These are phyloP conservation scores for Chrysina gloriosa DNA, from an alignment of 2,888 invertebrate genomes.

Conservation along the genomic window DNA sequence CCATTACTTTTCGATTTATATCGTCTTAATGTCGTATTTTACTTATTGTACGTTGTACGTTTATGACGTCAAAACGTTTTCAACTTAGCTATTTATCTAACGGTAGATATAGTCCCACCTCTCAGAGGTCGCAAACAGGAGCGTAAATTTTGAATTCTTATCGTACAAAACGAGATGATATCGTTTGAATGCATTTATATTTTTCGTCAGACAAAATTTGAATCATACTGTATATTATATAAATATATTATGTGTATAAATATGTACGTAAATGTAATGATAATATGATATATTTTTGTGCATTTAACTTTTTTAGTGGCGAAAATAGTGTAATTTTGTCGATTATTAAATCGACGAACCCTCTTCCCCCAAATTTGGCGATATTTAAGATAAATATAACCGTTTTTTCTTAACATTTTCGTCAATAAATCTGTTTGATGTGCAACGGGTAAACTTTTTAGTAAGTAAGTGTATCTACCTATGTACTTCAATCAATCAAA, in stretches of 20 bases:
- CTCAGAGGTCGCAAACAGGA: not conserved
- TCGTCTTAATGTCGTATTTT: conserved; percentile 12
- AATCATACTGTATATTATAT: conserved; percentile 15
- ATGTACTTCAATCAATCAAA: too few species aligned
- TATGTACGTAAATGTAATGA: not conserved
- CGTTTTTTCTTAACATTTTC: too few species aligned
- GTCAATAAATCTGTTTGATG: too few species aligned
- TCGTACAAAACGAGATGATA: not conserved
- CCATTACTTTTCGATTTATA: conserved; percentile 12
- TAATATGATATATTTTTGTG: conserved; percentile 12
- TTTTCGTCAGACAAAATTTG: not conserved
- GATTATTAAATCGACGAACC: too few species aligned
- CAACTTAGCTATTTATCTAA: not conserved
- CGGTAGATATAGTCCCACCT: not conserved
- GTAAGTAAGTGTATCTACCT: too few species aligned
- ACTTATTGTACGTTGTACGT: too few species aligned
- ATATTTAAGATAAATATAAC: too few species aligned
- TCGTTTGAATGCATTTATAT: not conserved
- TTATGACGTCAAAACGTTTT: not conserved
- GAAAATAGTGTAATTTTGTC: conserved; percentile 1
- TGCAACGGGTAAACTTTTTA: too few species aligned
- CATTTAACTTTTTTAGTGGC: not conserved
- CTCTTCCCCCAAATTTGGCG: too few species aligned
- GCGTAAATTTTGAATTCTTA: too few species aligned
- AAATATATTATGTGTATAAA: not conserved